phyloP scores from a whole-genome alignment of 1,140 invertebrate genomes.

The Grapholita molesta region DNA sequence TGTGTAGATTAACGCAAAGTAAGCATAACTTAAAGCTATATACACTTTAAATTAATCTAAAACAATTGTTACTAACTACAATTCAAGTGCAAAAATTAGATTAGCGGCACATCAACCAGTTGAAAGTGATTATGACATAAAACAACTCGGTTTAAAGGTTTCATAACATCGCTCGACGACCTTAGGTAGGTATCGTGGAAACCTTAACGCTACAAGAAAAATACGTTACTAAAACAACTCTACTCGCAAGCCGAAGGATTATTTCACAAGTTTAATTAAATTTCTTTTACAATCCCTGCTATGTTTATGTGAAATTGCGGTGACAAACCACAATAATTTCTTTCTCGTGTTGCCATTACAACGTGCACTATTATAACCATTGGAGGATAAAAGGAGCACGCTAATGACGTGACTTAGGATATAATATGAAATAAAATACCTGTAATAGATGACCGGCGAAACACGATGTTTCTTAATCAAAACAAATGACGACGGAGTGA shows the following conservation, averaged over 20 bases:
- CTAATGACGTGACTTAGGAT: neutral
- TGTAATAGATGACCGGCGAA: slow-evolving; percentile 41
- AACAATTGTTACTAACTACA: neutral
- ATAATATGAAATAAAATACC: slow-evolving; percentile 42
- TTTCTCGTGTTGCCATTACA: slow-evolving; percentile 19
- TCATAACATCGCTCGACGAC: neutral
- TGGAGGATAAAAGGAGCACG: neutral
- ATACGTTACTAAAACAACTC: neutral
- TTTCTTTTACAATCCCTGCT: slow-evolving; percentile 22
- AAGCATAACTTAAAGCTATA: too few relatives aligned
- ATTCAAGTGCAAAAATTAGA: neutral
- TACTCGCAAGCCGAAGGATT: neutral
- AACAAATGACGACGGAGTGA: slow-evolving; percentile 48
- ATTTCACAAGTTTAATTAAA: slow-evolving; percentile 19
- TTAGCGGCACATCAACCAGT: neutral
- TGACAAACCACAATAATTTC: slow-evolving; percentile 33
- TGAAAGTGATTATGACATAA: neutral
- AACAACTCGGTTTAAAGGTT: neutral
- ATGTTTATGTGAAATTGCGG: slow-evolving; percentile 23
- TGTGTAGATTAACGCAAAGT: too few relatives aligned
- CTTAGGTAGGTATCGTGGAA: neutral
- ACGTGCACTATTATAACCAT: slow-evolving; percentile 1
- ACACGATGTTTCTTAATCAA: slow-evolving; percentile 38
- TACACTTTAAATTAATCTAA: neutral
- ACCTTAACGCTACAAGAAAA: neutral